A percentile compares a stretch with the other conserved stretches of the same genome.
Evolutionary conservation across 2,113 vertebrate genomes (phyloP).

Genomic region (Camelus bactrianus): DNA sequence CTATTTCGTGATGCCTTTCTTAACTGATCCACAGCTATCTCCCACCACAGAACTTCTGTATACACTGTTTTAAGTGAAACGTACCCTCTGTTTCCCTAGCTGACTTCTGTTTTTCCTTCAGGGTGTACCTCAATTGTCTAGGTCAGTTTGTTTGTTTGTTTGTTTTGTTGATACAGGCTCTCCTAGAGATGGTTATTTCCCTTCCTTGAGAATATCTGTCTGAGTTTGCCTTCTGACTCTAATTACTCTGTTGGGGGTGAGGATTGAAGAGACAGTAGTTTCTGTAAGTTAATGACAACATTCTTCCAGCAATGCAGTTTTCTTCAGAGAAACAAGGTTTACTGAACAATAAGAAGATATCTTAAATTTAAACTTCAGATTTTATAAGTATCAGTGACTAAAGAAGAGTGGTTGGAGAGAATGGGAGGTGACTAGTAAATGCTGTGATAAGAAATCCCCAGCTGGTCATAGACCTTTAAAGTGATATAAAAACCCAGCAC

Average conservation of each 20-base stretch:
- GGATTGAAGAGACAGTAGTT: neutral
- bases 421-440: slow-evolving; percentile 1
- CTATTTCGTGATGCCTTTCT: neutral
- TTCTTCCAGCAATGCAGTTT: neutral
- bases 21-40: neutral
- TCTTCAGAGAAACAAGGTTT: neutral
- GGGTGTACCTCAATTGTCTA: accelerated
- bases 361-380: neutral
- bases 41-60: neutral
- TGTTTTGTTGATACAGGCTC: neutral
- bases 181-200: neutral
- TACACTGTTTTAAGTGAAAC: neutral
- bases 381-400: neutral
- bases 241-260: neutral
- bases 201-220: neutral
- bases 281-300: neutral
- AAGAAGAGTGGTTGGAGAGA: neutral
- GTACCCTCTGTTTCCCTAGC: neutral
- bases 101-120: neutral
- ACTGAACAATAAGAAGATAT: neutral
- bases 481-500: neutral
- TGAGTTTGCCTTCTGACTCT: neutral
- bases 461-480: neutral
- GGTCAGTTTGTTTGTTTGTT: neutral
- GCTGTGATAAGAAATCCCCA: neutral